Evolutionary conservation across 2,797 vertebrate species (phyloP), one percentile per base, ranked within the genome.

Genomic region (Bradypus variegatus): DNA sequence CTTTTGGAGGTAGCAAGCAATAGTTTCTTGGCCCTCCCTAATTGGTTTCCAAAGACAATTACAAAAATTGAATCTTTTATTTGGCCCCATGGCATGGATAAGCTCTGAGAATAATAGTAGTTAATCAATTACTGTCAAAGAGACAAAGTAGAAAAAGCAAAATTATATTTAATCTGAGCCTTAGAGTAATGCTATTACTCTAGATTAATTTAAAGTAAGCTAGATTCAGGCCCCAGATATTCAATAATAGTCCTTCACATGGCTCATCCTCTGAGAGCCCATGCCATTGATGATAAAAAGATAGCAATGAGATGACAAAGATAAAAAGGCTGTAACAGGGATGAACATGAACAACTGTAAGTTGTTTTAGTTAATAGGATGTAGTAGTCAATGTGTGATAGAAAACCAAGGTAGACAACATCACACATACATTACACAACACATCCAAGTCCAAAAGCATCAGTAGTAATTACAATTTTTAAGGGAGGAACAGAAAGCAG

Each of bases 81-180:
- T 38, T 96, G 48, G n/a, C 81, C 4, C 81, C 76, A 62, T 75
- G 60, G 65, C 55, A 88, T 80, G 31, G 83, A 90, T 93, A 90
- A 91, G 25, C 95, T 72, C 83, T 95, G 91, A 90, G 86, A 80
- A 93, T 75, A 93, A 90, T 83, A 36, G 0, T 31, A 87, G 25
- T 77, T 95, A 87, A 95, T 84, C 91, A 93, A 64, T 94, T 95
- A 96, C 89, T 95, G 75, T 94, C 95, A 80, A 93, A 91, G 87
- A 96, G 90, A 82, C 81, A 95, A 67, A 94, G 31, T 89, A 82
- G 94, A 65, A 12, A 95, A 96, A 86, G 93, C 48, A 92, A 96
- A 91, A 93, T 82, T 84, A 70, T 90, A 89, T 90, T 94, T 95
- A 90, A 94, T 93, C 92, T 88, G 95, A 91, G 58, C 55, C 93